phyloP scores from a whole-genome alignment of 2,113 vertebrate species.

The Diadophis punctatus region DNA sequence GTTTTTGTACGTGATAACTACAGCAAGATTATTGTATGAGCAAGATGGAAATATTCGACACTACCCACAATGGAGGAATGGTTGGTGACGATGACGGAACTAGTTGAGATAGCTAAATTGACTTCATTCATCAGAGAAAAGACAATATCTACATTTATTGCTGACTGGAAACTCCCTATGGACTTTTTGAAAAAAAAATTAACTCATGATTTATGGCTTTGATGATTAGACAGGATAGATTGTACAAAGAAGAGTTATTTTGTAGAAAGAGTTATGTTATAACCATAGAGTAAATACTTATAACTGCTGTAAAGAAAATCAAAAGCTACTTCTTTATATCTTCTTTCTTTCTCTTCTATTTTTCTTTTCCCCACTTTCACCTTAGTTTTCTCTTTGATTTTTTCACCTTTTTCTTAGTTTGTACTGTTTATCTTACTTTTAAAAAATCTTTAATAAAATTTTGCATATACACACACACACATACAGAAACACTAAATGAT shows the following conservation, averaged over 20 bases:
- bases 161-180: neutral
- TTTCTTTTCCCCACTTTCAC: neutral
- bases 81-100: neutral
- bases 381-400: neutral
- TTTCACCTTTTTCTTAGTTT: neutral
- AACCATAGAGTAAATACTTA: neutral
- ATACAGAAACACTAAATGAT: neutral
- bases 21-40: neutral
- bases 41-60: neutral
- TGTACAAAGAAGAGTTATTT: neutral
- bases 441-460: no score
- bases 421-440: no score
- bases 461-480: no score
- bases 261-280: neutral
- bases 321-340: neutral
- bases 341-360: neutral
- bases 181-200: neutral
- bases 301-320: neutral
- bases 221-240: neutral
- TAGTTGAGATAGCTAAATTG: neutral
- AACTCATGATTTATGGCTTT: neutral
- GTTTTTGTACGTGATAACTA: neutral
- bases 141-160: neutral
- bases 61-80: neutral
- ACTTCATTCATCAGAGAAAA: neutral